Percentiles rank a stretch among this genome's conserved stretches.
Conservation (phyloP, 1,140 invertebrate species). For the Trigoniulus corallinus region DNA sequence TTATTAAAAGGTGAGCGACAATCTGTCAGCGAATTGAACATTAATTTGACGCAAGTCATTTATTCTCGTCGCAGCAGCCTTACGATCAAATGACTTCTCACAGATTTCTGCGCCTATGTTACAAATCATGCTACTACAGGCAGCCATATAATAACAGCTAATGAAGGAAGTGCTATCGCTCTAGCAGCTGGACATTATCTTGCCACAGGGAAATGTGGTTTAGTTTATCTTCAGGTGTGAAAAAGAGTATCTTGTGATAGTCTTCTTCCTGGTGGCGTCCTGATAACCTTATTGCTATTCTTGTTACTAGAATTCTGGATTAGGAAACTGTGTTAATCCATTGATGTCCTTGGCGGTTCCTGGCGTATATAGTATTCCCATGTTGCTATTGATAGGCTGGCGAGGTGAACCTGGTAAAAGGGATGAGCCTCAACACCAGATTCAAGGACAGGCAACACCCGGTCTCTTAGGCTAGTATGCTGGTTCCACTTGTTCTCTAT, state of each 20-base stretch:
- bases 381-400: constrained; percentile 32
- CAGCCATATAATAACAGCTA: constrained; percentile 28
- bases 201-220: constrained; percentile 25
- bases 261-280: too few relatives aligned
- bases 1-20: constrained; percentile 33
- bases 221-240: constrained; percentile 30
- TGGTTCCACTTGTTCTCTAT: constrained; percentile 3
- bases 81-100: constrained; percentile 6
- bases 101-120: constrained; percentile 33
- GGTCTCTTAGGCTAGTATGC: constrained; percentile 26
- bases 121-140: constrained; percentile 22
- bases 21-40: neutral
- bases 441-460: constrained; percentile 29
- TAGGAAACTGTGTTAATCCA: constrained; percentile 32
- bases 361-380: constrained; percentile 29
- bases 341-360: constrained; percentile 27
- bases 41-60: neutral
- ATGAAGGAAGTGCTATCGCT: constrained; percentile 29
- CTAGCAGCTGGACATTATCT: constrained; percentile 30
- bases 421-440: constrained; percentile 31
- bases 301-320: constrained; percentile 25
- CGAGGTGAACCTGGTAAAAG: constrained; percentile 31
- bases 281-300: neutral
- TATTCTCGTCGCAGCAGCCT: neutral
- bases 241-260: neutral